A percentile compares a stretch with the other conserved stretches of the same genome.
These are phyloP conservation scores for Virgularia gustaviana DNA, from an alignment of 92 coral and sea anemone genomes.

Conservation along the genomic window DNA sequence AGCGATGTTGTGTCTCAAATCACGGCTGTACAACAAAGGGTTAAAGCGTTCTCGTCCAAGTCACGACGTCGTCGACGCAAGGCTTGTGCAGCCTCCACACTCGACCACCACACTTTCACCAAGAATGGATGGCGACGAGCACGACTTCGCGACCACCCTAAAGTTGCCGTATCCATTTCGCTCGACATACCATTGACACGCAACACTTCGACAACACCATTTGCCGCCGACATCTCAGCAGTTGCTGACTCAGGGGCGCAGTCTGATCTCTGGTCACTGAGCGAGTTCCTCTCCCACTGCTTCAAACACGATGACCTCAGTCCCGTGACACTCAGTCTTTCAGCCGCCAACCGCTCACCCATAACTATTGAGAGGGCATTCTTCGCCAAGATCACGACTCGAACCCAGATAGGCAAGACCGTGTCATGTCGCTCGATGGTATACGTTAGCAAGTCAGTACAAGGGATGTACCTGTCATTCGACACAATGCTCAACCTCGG, in stretches of 20 bases:
- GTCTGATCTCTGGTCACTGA: slow-evolving; percentile 57
- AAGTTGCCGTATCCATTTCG: slow-evolving; percentile 50
- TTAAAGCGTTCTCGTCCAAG: neutral
- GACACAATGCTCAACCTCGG: slow-evolving; percentile 66
- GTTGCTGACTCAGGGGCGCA: slow-evolving; percentile 58
- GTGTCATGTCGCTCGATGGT: slow-evolving; percentile 63
- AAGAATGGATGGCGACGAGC: slow-evolving; percentile 55
- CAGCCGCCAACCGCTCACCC: slow-evolving; percentile 78
- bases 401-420: slow-evolving; percentile 32
- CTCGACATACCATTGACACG: slow-evolving; percentile 7
- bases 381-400: slow-evolving; percentile 58
- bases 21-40: slow-evolving; percentile 3
- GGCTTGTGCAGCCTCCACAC: neutral
- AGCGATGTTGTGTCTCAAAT: slow-evolving; percentile 51
- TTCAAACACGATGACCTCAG: slow-evolving; percentile 45
- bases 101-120: slow-evolving; percentile 50
- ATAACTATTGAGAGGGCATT: slow-evolving; percentile 75
- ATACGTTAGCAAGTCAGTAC: slow-evolving; percentile 61
- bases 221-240: slow-evolving; percentile 50
- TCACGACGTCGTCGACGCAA: neutral
- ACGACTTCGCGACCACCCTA: slow-evolving; percentile 50
- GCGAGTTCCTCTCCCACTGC: slow-evolving; percentile 54
- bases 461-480: slow-evolving; percentile 62
- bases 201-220: slow-evolving; percentile 9
- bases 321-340: slow-evolving; percentile 47